Evolutionary conservation across 1,140 invertebrate genomes (phyloP).

Genomic region (Formica selysi): DNA sequence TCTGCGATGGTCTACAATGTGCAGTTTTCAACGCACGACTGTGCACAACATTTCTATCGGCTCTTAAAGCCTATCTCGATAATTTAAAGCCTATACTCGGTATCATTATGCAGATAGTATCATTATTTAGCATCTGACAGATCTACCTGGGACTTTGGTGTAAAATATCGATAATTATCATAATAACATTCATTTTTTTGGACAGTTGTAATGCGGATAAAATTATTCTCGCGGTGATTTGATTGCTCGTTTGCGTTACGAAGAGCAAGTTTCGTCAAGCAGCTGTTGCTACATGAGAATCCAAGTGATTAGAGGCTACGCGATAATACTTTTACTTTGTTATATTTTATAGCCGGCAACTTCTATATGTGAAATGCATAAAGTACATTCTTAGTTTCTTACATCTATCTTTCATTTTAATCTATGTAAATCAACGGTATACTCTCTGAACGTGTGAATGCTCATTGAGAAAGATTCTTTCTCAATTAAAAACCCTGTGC

Average conservation of each 20-base stretch:
- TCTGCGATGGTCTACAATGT: slow-evolving; percentile 9
- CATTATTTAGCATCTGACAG: slow-evolving; percentile 44
- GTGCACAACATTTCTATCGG: background rate
- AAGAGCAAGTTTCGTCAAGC: slow-evolving; percentile 27
- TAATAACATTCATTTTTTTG: slow-evolving; percentile 40
- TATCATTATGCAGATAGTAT: slow-evolving; percentile 16
- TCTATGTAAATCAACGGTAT: slow-evolving; percentile 31
- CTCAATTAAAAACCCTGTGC: background rate
- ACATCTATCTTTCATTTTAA: background rate
- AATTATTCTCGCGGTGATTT: background rate
- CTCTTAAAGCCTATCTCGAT: slow-evolving; percentile 26
- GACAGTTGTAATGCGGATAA: slow-evolving; percentile 7
- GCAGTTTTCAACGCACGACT: slow-evolving; percentile 4
- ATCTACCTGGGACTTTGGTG: background rate
- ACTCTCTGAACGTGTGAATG: slow-evolving; percentile 14
- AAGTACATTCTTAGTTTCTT: background rate
- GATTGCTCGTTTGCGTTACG: background rate
- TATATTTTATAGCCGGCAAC: slow-evolving; percentile 3
- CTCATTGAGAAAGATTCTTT: slow-evolving; percentile 25
- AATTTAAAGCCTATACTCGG: slow-evolving; percentile 46
- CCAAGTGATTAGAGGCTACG: background rate
- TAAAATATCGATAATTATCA: slow-evolving; percentile 33
- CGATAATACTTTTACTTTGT: background rate
- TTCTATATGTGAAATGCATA: background rate
- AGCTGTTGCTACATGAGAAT: slow-evolving; percentile 35